phyloP scores from a whole-genome alignment of 1,140 invertebrate species.

The Cyphomyrmex costatus region DNA sequence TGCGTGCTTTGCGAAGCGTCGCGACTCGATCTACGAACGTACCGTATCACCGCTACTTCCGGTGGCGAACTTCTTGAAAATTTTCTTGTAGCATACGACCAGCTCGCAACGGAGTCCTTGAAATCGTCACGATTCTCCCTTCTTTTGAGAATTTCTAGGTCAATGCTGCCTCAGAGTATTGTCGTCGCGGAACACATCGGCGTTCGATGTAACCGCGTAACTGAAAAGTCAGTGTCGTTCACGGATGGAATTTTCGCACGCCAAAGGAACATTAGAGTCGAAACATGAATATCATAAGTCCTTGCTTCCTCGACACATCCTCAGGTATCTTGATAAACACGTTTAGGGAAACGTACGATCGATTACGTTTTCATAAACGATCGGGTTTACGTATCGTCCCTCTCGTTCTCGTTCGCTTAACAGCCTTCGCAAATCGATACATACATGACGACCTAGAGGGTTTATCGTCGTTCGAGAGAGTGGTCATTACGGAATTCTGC shows the following conservation, averaged over 20 bases:
- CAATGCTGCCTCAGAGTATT: constrained; percentile 57
- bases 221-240: constrained; percentile 28
- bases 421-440: constrained; percentile 48
- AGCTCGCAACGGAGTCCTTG: constrained; percentile 61
- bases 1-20: constrained; percentile 28
- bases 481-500: constrained; percentile 53
- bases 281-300: neutral
- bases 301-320: neutral
- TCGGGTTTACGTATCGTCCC: constrained; percentile 34
- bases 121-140: constrained; percentile 65
- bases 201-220: constrained; percentile 13
- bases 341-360: constrained; percentile 12
- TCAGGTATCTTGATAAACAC: neutral
- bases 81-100: constrained; percentile 32
- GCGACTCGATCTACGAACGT: constrained; percentile 43
- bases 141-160: constrained; percentile 71
- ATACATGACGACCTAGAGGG: constrained; percentile 40
- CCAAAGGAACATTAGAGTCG: neutral
- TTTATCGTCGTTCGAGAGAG: constrained; percentile 44
- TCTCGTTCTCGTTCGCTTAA: constrained; percentile 10
- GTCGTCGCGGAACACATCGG: constrained; percentile 21
- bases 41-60: constrained; percentile 28
- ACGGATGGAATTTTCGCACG: neutral
- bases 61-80: constrained; percentile 38
- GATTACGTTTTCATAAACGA: constrained; percentile 29